Evolutionary conservation across 2,888 invertebrate genomes (phyloP), one percentile per base, ranked within the genome.

Genomic region (Campaea margaritaria): DNA sequence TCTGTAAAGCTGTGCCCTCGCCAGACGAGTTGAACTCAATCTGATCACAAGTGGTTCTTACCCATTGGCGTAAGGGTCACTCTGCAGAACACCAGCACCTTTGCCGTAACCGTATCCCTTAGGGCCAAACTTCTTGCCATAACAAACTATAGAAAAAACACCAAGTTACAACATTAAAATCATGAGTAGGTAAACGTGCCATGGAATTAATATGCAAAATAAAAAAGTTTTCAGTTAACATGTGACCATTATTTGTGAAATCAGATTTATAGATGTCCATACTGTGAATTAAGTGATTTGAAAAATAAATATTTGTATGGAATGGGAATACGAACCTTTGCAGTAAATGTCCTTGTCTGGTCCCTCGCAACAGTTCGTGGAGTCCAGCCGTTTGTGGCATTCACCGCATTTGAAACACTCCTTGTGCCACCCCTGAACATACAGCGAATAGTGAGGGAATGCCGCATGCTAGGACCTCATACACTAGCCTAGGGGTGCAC

Each of bases 41-140:
- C 83, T 76, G 69, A 71, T 81, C 83, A 93, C 69, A 75, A 76
- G 76, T 72, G 66, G 61, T 74, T 83, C 95, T 94, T 95, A 96
- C 96, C 96, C 96, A 93, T 96, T 96, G 87, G 95, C 94, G 93
- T 95, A 95, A 93, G 95, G 95, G 93, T 97, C 97, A 91, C 97
- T 96, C 93, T 97, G 97, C 83, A 98, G 94, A 76, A 97, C 97
- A 85, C 98, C 98, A 85, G 97, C 97, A 84, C 99, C 99, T 93
- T 97, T 97, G 81, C 99, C 99, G 92, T 97, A 99, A 82, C 98
- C 99, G 91, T 98, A 98, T 90, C 98, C 98, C 93, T 97, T 98
- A 81, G 99, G 99, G 80, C 99, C 99, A 93, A 97, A 99, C 94
- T 96, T 97, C 95, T 98, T 97, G 86, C 96, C 97, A 94, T 99